Percentiles rank a stretch among this genome's conserved stretches.
phyloP scores from a whole-genome alignment of 1,140 invertebrate species.

The Nixonia krombeini region DNA sequence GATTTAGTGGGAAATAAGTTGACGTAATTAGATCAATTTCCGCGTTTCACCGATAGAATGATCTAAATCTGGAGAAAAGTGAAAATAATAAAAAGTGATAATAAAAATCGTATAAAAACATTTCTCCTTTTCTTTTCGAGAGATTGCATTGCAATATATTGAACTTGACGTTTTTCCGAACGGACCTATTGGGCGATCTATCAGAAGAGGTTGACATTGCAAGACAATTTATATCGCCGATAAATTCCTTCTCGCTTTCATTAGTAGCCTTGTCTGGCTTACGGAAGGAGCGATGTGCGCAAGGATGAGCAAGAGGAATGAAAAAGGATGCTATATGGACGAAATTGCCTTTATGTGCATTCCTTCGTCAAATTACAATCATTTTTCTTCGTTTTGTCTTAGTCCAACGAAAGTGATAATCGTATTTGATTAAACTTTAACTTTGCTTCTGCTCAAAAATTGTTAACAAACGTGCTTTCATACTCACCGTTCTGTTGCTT shows the following conservation, averaged over 20 bases:
- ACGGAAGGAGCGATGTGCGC: conserved; percentile 19
- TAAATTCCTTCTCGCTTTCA: conserved; percentile 69
- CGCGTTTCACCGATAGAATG: too few species aligned
- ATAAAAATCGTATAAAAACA: background rate
- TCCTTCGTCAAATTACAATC: conserved; percentile 33
- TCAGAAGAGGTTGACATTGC: conserved; percentile 47
- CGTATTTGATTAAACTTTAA: too few species aligned
- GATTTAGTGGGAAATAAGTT: too few species aligned
- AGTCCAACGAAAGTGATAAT: background rate
- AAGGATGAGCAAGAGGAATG: conserved; percentile 8
- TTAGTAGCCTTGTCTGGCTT: conserved; percentile 57
- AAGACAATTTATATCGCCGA: conserved; percentile 64
- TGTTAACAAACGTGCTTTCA: background rate
- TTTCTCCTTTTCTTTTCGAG: conserved; percentile 13
- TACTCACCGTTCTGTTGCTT: too few species aligned
- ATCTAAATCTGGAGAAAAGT: too few species aligned
- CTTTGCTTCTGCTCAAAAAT: background rate
- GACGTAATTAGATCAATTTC: too few species aligned
- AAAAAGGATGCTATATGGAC: conserved; percentile 27
- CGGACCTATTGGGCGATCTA: conserved; percentile 48
- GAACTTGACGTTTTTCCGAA: conserved; percentile 27
- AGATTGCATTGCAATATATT: conserved; percentile 32
- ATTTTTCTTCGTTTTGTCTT: conserved; percentile 30
- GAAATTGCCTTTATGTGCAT: conserved; percentile 31
- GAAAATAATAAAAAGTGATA: too few species aligned